Conservation (phyloP, 2,888 invertebrate genomes). For the Hirudinaria manillensis region DNA sequence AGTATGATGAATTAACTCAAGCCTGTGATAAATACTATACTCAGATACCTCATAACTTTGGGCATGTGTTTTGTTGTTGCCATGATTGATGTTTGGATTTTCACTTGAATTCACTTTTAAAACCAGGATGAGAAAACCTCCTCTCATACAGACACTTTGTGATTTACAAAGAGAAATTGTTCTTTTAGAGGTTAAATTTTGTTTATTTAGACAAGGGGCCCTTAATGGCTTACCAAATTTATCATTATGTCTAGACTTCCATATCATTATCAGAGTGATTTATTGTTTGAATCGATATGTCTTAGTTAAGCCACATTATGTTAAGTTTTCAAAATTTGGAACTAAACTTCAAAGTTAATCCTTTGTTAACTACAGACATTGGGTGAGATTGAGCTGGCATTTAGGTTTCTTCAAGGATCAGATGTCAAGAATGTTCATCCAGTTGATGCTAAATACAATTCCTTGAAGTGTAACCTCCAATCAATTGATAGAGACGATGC, state of each 20-base stretch:
- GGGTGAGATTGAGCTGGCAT: conserved; percentile 56
- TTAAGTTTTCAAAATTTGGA: too few species aligned
- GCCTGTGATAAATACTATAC: conserved; percentile 59
- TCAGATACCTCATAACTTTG: conserved; percentile 58
- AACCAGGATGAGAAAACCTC: conserved; percentile 56
- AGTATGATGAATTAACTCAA: conserved; percentile 48
- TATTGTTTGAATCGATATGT: too few species aligned
- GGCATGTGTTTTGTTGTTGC: conserved; percentile 45
- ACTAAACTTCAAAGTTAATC: neutral
- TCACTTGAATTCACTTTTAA: neutral
- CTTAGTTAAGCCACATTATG: too few species aligned
- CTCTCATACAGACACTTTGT: conserved; percentile 53
- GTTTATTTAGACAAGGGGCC: neutral
- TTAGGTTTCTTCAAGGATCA: conserved; percentile 52
- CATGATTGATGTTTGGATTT: neutral
- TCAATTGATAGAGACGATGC: conserved; percentile 47
- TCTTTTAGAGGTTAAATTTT: conserved; percentile 53
- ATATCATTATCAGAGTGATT: too few species aligned
- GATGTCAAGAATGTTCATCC: conserved; percentile 51
- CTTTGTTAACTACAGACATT: conserved; percentile 46
- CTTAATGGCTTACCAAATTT: neutral
- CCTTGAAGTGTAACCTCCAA: conserved; percentile 53
- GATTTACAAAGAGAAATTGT: conserved; percentile 54
- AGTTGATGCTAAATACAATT: conserved; percentile 55
- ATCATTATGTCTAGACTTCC: too few species aligned